Evolutionary conservation across 2,113 vertebrate species (phyloP), one percentile per base, ranked within the genome.

Genomic region (Hippocampus guttulatus): DNA sequence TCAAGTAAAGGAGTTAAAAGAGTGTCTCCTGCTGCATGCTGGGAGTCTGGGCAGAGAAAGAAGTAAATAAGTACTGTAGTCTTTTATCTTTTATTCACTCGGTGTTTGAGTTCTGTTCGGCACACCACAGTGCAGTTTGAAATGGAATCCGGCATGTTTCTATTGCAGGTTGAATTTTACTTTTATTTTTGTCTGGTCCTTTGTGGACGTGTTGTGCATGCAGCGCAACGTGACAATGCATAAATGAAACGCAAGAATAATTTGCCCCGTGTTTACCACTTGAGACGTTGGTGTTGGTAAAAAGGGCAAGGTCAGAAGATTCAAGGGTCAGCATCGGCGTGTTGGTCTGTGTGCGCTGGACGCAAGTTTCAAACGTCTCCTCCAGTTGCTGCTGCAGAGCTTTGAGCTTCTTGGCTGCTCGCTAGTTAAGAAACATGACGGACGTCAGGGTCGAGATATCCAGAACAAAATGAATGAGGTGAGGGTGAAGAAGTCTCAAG

Each of bases 301-400:
- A 81, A 51, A 30, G 15, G 33, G 30, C 49, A 25, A 67, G 76
- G 58, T 84, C 77, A 43, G 68, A 65, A 10, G 89, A 74, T 25
- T 3, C 68, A n/a, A 27, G 75, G 0, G 83, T 61, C 74, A 14
- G 23, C 18, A 30, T 18, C 27, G 15, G 58, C 15, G 57, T 18
- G 69, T 47, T 62, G 8, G 70, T 77, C 77, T 86, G 82, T 10
- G 75, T 87, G 51, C 71, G 85, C 80, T 92, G 92, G n/a, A 90
- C 85, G 58, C 84, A 86, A 8, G 86, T 79, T 75, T 92, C 91
- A 4, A 91, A 89, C 12, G 88, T 91, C 79, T 92, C 88, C 78
- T 94, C 90, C 70, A 89, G 75, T 74, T 91, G 89, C 70, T 90
- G 89, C 73, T 91, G 91, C 73, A 92, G 92, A 45, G 80, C 84